Conservation (phyloP, 2,113 vertebrate genomes). For the Pelecanoides urinatrix region DNA sequence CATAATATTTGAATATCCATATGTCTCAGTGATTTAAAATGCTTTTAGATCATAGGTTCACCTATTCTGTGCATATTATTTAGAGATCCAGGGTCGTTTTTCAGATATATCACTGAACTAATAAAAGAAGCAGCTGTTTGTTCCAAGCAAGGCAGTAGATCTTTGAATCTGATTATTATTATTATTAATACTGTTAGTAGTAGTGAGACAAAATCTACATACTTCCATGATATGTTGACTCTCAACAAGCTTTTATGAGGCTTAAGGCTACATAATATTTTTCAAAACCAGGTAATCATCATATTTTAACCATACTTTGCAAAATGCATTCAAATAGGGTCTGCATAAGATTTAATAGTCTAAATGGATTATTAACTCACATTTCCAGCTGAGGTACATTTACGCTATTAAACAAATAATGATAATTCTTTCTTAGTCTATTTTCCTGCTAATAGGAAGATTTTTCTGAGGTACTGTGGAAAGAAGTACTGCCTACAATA, state of each 20-base stretch:
- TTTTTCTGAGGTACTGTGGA: not conserved
- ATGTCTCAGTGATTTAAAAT: not conserved
- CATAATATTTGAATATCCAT: not conserved
- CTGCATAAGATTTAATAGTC: not conserved
- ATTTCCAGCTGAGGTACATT: not conserved
- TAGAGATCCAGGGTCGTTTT: not conserved
- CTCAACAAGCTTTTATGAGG: not conserved
- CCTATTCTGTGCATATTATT: not conserved
- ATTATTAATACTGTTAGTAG: not conserved
- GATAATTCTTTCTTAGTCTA: not conserved
- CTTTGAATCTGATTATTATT: not conserved
- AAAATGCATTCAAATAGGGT: not conserved
- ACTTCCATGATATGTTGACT: not conserved
- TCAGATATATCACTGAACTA: not conserved
- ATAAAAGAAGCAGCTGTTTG: not conserved
- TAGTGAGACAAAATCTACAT: not conserved
- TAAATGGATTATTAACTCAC: slow-evolving; percentile 6
- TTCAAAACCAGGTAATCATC: not conserved
- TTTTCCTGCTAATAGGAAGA: not conserved
- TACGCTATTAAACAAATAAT: slow-evolving; percentile 29
- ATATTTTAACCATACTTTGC: not conserved
- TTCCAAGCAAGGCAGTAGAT: not conserved
- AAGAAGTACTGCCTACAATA: not conserved
- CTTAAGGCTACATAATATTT: not conserved
- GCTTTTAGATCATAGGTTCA: not conserved